These are phyloP conservation scores for Phrynosoma platyrhinos DNA, from an alignment of 2,113 vertebrate genomes.

Conservation along the genomic window DNA sequence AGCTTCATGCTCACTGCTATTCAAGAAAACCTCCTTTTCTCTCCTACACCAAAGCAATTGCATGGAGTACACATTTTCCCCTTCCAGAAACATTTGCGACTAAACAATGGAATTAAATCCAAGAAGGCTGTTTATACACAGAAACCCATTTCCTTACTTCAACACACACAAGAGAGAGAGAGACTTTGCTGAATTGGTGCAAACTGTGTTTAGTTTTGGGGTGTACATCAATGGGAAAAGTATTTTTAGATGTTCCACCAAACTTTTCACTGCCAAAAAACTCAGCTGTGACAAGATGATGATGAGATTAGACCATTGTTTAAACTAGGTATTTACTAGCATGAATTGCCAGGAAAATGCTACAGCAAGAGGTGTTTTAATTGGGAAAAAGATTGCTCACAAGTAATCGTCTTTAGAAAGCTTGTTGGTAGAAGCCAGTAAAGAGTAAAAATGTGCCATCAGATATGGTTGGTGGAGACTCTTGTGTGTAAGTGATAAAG, in stretches of 20 bases:
- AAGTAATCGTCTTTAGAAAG: neutral
- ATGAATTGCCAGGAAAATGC: neutral
- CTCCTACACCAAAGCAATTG: neutral
- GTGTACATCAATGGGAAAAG: neutral
- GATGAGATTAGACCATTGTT: neutral
- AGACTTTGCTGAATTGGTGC: neutral
- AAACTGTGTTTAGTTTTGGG: neutral
- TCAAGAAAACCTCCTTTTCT: neutral
- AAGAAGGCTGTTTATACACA: neutral
- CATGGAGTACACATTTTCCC: neutral
- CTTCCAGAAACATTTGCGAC: neutral
- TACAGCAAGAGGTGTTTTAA: neutral
- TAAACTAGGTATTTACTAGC: neutral
- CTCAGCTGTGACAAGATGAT: neutral
- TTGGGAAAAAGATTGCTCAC: neutral
- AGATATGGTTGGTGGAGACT: constrained; percentile 12
- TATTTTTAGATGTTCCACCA: neutral
- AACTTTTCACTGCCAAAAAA: neutral
- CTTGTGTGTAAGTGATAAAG: neutral
- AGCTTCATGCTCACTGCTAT: neutral
- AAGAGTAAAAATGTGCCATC: fast-evolving
- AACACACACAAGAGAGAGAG: no score
- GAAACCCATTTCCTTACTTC: neutral
- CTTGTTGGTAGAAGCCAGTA: neutral
- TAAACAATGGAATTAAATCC: neutral